Percentiles rank a stretch among this genome's conserved stretches.
phyloP scores from a whole-genome alignment of 2,797 vertebrate species.

The Scyliorhinus canicula region DNA sequence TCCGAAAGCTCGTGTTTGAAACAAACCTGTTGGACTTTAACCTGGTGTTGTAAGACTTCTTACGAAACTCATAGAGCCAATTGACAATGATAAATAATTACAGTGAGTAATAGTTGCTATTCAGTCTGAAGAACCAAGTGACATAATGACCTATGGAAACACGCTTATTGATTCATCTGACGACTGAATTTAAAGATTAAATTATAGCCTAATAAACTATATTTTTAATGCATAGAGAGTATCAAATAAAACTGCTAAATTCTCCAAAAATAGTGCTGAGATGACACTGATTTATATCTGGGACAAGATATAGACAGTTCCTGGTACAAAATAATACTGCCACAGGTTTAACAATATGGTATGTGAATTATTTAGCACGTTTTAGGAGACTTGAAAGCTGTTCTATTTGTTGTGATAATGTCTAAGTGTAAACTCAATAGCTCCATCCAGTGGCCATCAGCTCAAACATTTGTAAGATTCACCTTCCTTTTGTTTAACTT shows the following conservation, averaged over 20 bases:
- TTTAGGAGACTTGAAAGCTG: not conserved
- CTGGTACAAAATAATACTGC: not conserved
- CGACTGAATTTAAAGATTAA: not conserved
- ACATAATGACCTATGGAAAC: not conserved
- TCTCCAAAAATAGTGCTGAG: not conserved
- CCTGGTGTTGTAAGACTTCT: too few species aligned
- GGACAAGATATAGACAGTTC: not conserved
- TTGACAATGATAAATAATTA: not conserved
- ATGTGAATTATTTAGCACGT: not conserved
- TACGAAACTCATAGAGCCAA: not conserved
- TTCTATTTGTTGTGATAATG: not conserved
- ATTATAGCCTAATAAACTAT: not conserved
- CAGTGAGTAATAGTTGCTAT: not conserved
- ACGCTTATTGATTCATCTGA: not conserved
- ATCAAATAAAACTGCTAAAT: not conserved
- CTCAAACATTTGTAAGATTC: not conserved
- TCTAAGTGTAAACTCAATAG: not conserved
- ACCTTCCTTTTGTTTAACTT: not conserved
- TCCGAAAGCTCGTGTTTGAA: too few species aligned
- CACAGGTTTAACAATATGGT: not conserved
- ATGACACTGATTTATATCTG: not conserved
- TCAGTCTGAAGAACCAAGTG: not conserved
- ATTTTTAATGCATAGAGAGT: not conserved
- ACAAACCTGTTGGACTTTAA: too few species aligned
- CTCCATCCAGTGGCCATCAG: constrained; percentile 28